A percentile compares a stretch with the other conserved stretches of the same genome.
phyloP scores from a whole-genome alignment of 2,797 vertebrate species.

The Sciurus carolinensis region DNA sequence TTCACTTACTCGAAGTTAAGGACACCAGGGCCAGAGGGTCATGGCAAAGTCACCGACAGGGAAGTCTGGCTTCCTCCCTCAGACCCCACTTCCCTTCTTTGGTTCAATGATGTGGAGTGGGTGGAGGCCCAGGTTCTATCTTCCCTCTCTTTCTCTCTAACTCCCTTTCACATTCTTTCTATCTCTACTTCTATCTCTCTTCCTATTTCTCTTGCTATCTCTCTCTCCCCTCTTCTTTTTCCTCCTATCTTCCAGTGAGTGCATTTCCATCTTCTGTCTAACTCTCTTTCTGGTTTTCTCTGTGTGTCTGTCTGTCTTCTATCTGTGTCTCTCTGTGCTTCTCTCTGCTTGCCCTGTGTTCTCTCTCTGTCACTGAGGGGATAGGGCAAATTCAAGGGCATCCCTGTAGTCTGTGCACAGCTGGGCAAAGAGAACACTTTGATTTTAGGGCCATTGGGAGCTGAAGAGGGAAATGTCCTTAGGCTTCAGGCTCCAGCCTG shows the following conservation, averaged over 20 bases:
- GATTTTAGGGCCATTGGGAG: neutral
- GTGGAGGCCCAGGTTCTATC: neutral
- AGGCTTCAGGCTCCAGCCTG: neutral
- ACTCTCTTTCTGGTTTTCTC: conserved; percentile 12
- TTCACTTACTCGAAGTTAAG: conserved; percentile 37
- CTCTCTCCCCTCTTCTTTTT: neutral
- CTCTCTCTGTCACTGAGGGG: neutral
- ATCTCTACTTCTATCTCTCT: neutral
- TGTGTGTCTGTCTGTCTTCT: conserved; percentile 16
- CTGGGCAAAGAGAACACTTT: neutral
- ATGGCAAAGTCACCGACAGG: neutral
- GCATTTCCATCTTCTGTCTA: neutral
- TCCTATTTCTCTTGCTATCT: neutral
- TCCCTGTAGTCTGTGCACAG: neutral
- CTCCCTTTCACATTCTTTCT: neutral
- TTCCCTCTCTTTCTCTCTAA: neutral
- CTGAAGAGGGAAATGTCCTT: neutral
- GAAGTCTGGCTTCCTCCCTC: neutral
- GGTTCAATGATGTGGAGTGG: neutral
- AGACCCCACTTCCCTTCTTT: neutral
- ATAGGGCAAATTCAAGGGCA: neutral
- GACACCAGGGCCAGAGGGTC: neutral
- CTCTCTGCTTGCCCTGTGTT: neutral
- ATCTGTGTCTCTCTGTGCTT: neutral
- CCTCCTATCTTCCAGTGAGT: neutral